These are phyloP conservation scores for Telmatochromis brachygnathus DNA, from an alignment of 2,113 vertebrate species.

Conservation along the genomic window DNA sequence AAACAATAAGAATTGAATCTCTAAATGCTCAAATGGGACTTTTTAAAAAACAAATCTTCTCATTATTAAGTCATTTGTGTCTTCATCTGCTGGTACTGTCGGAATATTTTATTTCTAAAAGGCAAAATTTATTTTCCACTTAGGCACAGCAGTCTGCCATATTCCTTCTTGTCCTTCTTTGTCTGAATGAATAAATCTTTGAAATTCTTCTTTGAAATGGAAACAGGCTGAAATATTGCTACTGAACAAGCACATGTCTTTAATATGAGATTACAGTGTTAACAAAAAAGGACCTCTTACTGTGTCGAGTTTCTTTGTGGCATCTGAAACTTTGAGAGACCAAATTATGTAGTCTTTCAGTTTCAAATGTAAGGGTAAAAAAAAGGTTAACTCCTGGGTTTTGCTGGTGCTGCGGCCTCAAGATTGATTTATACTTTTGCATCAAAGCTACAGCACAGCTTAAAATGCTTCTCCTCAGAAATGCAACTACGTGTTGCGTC, in stretches of 20 bases:
- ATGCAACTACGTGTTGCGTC: background rate
- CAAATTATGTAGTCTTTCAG: background rate
- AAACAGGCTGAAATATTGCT: background rate
- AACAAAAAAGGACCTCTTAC: background rate
- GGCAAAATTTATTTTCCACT: background rate
- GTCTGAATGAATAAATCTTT: background rate
- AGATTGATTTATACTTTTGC: background rate
- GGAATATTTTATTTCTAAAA: background rate
- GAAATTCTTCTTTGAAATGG: background rate
- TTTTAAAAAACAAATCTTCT: background rate
- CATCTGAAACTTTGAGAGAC: background rate
- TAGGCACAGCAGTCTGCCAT: background rate
- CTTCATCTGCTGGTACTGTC: background rate
- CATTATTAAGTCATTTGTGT: background rate
- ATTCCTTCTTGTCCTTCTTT: background rate
- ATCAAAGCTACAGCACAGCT: background rate
- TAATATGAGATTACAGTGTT: background rate
- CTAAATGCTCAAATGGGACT: background rate
- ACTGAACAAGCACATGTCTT: background rate
- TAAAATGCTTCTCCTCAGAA: background rate
- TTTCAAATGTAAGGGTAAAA: background rate
- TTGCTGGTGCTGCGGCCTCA: background rate
- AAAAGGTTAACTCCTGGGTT: background rate
- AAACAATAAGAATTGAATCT: background rate
- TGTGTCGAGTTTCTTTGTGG: background rate